Base-by-base conservation (phyloP, 2,797 vertebrate species). In the Hafferia zeledoni region DNA sequence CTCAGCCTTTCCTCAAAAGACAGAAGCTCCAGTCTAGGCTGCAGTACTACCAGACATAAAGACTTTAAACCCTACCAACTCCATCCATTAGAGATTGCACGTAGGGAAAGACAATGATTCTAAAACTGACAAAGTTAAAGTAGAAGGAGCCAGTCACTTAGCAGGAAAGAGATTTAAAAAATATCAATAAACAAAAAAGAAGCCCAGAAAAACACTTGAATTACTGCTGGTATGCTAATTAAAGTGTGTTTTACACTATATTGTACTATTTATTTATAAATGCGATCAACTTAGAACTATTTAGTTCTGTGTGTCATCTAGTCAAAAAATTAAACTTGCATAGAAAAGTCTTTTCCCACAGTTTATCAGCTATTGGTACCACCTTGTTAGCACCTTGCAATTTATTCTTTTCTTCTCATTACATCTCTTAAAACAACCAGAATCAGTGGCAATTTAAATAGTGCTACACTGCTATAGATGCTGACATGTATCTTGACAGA, bases 1-100 rank as follows among this genome's bases (percentile, higher is more conserved):
- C 35, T 69, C 43, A 76, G 31, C 27, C 49, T 37, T 68, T 75
- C 27, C 27, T 49, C 22, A 6, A 5, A 68, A 49, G 25, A 61
- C 8, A 82, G 23, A 69, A n/a, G 43, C 19, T 69, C 13, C 33
- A 41, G 43, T 35, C 25, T 18, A 74, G 44, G 18, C 30, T 72
- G 47, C 71, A 82, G 47, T 31, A 53, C 7, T 52, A 18, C 47
- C 35, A 76, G 37, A 64, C 8, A 52, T 8, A 31, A 0, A 68
- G 27, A 55, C 11, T 56, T 20, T 11, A 63, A 78, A 70, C 81
- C 13, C 20, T 5, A 80, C 6, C 17, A 75, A 56, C 25, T 70
- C 41, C 24, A 77, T 23, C 41, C 37, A 31, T 27, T 52, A 74
- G 17, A 65, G 10, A 72, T 0, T 64, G 23, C 17, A 63, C 0